Evolutionary conservation across 2,888 invertebrate species (phyloP), one percentile per base, ranked within the genome.

Genomic region (Microplitis deprimator): DNA sequence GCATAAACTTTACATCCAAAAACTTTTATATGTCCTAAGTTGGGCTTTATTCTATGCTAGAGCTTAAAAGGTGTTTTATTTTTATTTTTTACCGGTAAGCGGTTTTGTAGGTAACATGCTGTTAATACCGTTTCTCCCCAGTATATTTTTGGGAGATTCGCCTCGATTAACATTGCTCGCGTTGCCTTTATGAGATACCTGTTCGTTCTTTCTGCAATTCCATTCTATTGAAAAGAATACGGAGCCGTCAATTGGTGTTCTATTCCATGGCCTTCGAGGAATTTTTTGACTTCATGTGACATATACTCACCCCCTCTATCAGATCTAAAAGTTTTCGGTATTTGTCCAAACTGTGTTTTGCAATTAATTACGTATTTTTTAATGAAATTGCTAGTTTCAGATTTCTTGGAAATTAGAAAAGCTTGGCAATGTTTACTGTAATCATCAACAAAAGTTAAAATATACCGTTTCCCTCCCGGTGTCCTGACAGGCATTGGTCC

Each of bases 391-490:
- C 20, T 20, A 20, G 20, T 2, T 20, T 20, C 20, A 20, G 20
- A 20, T 61, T 61, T 61, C 10, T 61, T 8, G 13, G 61, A 61
- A 3, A 17, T 59, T 13, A 59, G 13, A 13, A 59, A 59, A 8
- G 59, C 13, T 59, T 1, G 59, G 13, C 59, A 79, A 1, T 68
- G 77, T 60, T 83, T 77, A 6, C 85, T 84, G 74, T 75, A 87
- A 80, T 88, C 87, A 73, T 87, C 87, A 13, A 86, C 86, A 8
- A 88, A 79, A 0, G 84, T 87, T 1, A 87, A 10, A 1, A 86
- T 29, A 74, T 84, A 86, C 16, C 82, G 76, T 61, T 84, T 84
- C 16, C 81, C 81, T 29, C 84, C 77, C 13, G 80, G 80, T 2
- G 85, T 83, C 3, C 60, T 17, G 1, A 81, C 84, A 68, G 84